Percentiles rank a stretch among this genome's conserved stretches.
Conservation (phyloP, 2,113 vertebrate species). For the Aspidoscelis tigris region DNA sequence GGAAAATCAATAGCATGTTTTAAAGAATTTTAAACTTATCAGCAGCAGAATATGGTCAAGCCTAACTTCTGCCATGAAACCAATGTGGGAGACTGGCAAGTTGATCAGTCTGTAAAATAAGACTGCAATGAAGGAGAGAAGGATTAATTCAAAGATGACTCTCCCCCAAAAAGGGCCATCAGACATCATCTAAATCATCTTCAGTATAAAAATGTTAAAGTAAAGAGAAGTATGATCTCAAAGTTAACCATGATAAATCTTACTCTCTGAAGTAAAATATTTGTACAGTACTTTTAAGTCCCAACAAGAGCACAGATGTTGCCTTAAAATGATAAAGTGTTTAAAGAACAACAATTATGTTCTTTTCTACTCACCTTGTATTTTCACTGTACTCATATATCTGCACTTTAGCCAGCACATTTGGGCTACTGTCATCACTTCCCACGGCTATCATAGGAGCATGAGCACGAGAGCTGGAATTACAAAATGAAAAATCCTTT, state of each 20-base stretch:
- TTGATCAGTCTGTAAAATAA: neutral
- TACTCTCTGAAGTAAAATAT: neutral
- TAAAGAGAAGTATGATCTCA: neutral
- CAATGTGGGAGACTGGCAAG: neutral
- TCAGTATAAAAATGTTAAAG: too few relatives aligned
- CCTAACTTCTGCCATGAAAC: neutral
- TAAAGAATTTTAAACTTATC: neutral
- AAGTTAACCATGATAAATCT: neutral
- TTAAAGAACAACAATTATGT: neutral
- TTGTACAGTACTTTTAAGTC: neutral
- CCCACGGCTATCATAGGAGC: constrained; percentile 97
- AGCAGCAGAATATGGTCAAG: neutral
- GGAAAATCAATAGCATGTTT: neutral
- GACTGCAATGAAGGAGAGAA: too few relatives aligned
- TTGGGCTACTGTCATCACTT: constrained; percentile 92
- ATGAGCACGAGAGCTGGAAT: constrained; percentile 90
- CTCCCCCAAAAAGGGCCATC: too few relatives aligned
- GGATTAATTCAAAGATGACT: too few relatives aligned
- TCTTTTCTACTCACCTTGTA: constrained; percentile 81
- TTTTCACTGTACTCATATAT: constrained; percentile 99
- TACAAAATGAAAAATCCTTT: constrained; percentile 3
- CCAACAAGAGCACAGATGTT: neutral
- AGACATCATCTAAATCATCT: too few relatives aligned
- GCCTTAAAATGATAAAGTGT: neutral
- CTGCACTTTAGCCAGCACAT: constrained; percentile 93